Conservation (phyloP, 2,888 invertebrate genomes). For the Myopa tessellatipennis region DNA sequence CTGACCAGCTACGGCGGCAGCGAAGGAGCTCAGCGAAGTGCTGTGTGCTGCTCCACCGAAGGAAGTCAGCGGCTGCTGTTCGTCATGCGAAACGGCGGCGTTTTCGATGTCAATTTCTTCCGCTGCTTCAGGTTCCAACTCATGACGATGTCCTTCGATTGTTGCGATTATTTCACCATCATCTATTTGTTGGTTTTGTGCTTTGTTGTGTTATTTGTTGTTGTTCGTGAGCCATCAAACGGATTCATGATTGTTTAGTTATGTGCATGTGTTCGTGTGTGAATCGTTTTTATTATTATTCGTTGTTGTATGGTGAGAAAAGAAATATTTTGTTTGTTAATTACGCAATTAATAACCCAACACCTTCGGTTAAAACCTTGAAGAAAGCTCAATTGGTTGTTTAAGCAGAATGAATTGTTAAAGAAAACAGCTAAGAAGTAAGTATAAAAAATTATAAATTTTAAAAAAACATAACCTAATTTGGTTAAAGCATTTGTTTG, state of each 20-base stretch:
- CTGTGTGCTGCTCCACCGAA: slow-evolving; percentile 59
- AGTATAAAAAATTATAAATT: not conserved
- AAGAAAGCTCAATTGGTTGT: not conserved
- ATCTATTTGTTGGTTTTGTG: slow-evolving; percentile 53
- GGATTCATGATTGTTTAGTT: slow-evolving; percentile 1
- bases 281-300: slow-evolving; percentile 20
- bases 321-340: slow-evolving; percentile 24
- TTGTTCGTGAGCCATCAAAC: not conserved
- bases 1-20: slow-evolving; percentile 45
- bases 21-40: slow-evolving; percentile 59
- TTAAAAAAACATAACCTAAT: not conserved
- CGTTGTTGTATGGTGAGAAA: slow-evolving; percentile 23
- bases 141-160: slow-evolving; percentile 58
- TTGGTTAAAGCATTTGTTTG: not conserved
- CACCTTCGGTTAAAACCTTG: slow-evolving; percentile 20
- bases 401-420: not conserved
- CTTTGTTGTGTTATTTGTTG: slow-evolving; percentile 25
- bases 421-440: not conserved
- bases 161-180: slow-evolving; percentile 62
- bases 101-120: slow-evolving; percentile 65
- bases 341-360: slow-evolving; percentile 32
- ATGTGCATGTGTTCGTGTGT: slow-evolving; percentile 2
- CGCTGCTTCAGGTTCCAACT: slow-evolving; percentile 58
- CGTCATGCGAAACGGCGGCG: slow-evolving; percentile 64
- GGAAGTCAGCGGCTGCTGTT: slow-evolving; percentile 64